Conservation (phyloP, 1,140 invertebrate genomes). For the Berghia stephanieae region DNA sequence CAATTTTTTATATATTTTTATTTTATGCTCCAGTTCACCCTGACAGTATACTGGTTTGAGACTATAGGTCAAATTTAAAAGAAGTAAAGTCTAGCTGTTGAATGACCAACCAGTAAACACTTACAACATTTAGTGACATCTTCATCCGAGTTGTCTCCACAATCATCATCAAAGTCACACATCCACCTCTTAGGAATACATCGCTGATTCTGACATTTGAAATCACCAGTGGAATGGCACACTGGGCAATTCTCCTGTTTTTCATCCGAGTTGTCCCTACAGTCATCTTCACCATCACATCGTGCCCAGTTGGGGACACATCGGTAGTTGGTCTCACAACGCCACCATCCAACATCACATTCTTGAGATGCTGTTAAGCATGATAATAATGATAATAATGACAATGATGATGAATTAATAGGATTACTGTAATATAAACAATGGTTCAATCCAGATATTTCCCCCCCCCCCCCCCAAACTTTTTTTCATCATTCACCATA, state of each 20-base stretch:
- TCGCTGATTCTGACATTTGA: conserved; percentile 89
- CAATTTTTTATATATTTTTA: too few species aligned
- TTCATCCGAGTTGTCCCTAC: conserved; percentile 97
- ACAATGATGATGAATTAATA: too few species aligned
- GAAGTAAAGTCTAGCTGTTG: too few species aligned
- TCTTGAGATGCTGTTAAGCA: conserved; percentile 44
- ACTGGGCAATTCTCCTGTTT: conserved; percentile 79
- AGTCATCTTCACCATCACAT: conserved; percentile 94
- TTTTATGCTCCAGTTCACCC: too few species aligned
- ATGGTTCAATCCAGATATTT: too few species aligned
- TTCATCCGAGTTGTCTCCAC: conserved; percentile 93
- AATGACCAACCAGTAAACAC: conserved; percentile 25
- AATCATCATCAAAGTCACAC: conserved; percentile 96
- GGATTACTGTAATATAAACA: too few species aligned
- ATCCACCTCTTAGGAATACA: conserved; percentile 92
- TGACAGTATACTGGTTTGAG: too few species aligned
- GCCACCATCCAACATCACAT: conserved; percentile 59
- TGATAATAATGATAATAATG: too few species aligned
- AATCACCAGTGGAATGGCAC: conserved; percentile 87
- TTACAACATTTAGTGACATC: conserved; percentile 78
- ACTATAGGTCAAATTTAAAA: too few species aligned
- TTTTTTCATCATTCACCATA: too few species aligned
- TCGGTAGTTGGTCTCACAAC: conserved; percentile 75
- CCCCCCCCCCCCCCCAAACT: too few species aligned
- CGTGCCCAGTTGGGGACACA: conserved; percentile 95